Base-by-base conservation (phyloP, 2,888 invertebrate genomes). In the Salpingus planirostris region DNA sequence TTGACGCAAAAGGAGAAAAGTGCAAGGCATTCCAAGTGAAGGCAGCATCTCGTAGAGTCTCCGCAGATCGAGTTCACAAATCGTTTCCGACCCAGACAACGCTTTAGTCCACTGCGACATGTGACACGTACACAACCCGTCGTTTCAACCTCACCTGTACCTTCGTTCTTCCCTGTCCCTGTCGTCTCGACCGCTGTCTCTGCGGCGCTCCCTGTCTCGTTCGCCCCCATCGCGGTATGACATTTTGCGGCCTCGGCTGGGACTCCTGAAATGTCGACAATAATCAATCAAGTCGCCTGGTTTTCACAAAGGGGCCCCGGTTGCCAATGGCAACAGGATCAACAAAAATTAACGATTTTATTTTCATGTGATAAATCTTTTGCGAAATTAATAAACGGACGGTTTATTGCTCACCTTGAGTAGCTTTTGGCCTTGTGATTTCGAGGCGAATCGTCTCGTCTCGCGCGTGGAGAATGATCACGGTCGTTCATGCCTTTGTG, bases 131-230 rank as follows among this genome's bases (percentile, higher is more conserved):
- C n/a, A n/a, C n/a, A n/a, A 13, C 15, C 15, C 15, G 23, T 2
- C 2, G 3, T 59, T 31, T 54, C 64, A 38, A 54, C 67, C 52
- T 55, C 29, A 39, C 39, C 65, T 49, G 57, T 69, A 42, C 57
- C 50, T 29, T 57, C 64, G 42, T 59, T 60, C 32, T 62, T 59
- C 33, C 59, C 67, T 59, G 40, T 66, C 65, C 42, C 57, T 57
- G 54, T 53, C 65, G 55, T 46, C 64, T 46, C 40, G 60, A 53
- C 36, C 33, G 60, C 67, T 58, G 40, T 66, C 65, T 42, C 56
- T 57, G 53, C n/a, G n/a, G n/a, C 40, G 60, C 53, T 36, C 66
- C 52, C 50, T 59, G 54, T 58, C 68, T 48, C 50, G 61, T 54
- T 56, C 62, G 18, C 54, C 53, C n/a, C n/a, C n/a, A 13, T 60